Percentiles rank a stretch among this genome's conserved stretches.
Evolutionary conservation across 2,113 vertebrate genomes (phyloP).

Genomic region (Hippopotamus amphibius): DNA sequence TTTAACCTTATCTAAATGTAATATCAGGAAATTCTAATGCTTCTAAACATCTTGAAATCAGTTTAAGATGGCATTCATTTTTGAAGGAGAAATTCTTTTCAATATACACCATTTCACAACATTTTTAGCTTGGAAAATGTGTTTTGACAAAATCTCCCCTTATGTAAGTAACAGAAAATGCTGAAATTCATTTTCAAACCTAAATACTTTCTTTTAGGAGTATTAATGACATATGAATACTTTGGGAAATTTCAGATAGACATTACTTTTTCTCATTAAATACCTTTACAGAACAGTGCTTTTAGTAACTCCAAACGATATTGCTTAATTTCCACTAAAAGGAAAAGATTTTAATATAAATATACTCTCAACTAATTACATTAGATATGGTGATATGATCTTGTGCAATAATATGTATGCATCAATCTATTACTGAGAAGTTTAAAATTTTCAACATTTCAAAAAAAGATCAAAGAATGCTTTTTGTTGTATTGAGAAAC

Average conservation of each 20-base stretch:
- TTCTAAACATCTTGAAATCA: constrained; percentile 87
- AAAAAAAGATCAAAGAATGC: constrained; percentile 10
- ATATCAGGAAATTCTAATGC: constrained; percentile 87
- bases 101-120: constrained; percentile 80
- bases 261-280: constrained; percentile 69
- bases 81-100: constrained; percentile 81
- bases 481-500: not conserved
- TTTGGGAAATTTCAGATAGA: constrained; percentile 67
- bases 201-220: not conserved
- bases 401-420: constrained; percentile 32
- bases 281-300: constrained; percentile 31
- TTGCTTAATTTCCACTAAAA: constrained; percentile 70
- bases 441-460: constrained; percentile 23
- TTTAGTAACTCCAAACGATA: constrained; percentile 47
- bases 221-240: constrained; percentile 53
- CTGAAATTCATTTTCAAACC: constrained; percentile 82
- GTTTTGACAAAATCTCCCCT: constrained; percentile 80
- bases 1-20: constrained; percentile 86
- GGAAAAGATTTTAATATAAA: constrained; percentile 67
- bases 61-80: constrained; percentile 83
- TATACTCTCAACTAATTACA: constrained; percentile 52
- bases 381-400: constrained; percentile 50
- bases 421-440: constrained; percentile 45
- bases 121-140: constrained; percentile 82
- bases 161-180: constrained; percentile 81